Conservation (phyloP, 2,888 invertebrate genomes). For the Geotrupes spiniger region DNA sequence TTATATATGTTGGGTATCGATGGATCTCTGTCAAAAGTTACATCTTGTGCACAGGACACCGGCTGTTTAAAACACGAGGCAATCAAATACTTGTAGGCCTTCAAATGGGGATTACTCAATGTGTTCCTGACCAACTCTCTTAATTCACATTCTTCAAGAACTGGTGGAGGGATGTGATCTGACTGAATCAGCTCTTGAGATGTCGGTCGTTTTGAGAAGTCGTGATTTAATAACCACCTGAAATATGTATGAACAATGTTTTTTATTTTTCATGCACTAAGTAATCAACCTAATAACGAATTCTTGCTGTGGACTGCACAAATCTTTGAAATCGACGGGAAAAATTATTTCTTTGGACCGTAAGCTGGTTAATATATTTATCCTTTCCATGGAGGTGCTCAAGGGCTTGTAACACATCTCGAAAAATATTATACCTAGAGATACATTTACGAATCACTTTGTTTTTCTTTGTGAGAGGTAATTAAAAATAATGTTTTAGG, state of each 20-base stretch:
- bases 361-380: conserved; percentile 70
- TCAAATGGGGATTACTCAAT: conserved; percentile 75
- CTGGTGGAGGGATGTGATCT: conserved; percentile 79
- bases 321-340: conserved; percentile 61
- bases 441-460: conserved; percentile 6
- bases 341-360: conserved; percentile 67
- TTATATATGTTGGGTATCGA: conserved; percentile 47
- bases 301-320: not conserved
- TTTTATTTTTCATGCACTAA: not conserved
- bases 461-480: not conserved
- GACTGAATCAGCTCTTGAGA: conserved; percentile 81
- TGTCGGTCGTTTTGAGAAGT: conserved; percentile 78
- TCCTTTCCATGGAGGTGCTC: conserved; percentile 86
- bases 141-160: conserved; percentile 81
- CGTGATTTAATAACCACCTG: conserved; percentile 80
- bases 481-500: no score
- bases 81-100: conserved; percentile 71
- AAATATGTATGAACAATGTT: conserved; percentile 17
- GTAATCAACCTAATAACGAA: not conserved
- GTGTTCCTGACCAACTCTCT: conserved; percentile 80
- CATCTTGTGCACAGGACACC: conserved; percentile 61
- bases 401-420: conserved; percentile 91
- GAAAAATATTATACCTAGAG: conserved; percentile 85
- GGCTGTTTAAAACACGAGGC: conserved; percentile 58
- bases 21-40: conserved; percentile 74